Evolutionary conservation across 1,140 invertebrate genomes (phyloP).

Genomic region (Akabosia matsudoensis): DNA sequence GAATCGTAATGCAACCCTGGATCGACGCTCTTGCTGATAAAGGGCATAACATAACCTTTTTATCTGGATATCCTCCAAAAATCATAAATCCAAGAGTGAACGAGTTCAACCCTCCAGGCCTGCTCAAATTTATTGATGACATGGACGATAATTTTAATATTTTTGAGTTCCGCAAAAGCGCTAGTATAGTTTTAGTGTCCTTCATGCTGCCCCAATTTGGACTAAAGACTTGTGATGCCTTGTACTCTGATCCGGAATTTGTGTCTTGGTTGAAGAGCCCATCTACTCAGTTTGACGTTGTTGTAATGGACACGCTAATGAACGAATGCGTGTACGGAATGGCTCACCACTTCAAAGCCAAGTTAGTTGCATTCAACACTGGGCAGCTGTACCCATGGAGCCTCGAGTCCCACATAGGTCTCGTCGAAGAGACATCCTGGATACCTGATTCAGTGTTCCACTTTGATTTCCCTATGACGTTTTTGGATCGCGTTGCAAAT

Average conservation of each 20-base stretch:
- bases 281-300: constrained; percentile 44
- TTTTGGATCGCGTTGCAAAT: constrained; percentile 22
- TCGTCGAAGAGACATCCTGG: not conserved
- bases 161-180: not conserved
- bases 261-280: not conserved
- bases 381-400: not conserved
- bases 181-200: not conserved
- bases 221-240: not conserved
- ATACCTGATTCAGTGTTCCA: not conserved
- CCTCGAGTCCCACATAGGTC: not conserved
- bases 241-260: not conserved
- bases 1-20: not conserved
- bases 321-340: constrained; percentile 39
- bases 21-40: constrained; percentile 36
- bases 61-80: not conserved
- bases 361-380: not conserved
- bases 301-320: constrained; percentile 48
- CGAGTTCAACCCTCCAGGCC: not conserved
- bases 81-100: constrained; percentile 5
- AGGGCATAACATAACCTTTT: constrained; percentile 44
- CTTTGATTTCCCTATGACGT: constrained; percentile 39
- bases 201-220: not conserved
- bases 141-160: not conserved
- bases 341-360: not conserved
- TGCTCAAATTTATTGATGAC: not conserved